Evolutionary conservation across 2,797 vertebrate species (phyloP), one percentile per base, ranked within the genome.

Genomic region (Gymnoscopelus microlampas): DNA sequence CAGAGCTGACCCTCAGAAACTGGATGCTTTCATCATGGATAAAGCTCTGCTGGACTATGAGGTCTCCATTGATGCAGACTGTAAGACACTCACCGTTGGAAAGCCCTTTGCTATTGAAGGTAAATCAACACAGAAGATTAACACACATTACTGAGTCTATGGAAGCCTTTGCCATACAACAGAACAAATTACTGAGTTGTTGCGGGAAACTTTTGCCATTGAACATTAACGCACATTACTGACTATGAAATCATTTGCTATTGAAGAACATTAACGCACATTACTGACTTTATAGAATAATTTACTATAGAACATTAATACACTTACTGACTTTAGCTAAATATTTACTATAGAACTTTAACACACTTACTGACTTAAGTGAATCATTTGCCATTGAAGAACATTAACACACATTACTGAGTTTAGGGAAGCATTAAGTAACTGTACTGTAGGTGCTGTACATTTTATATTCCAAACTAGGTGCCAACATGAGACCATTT

Each of bases 101-200:
- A 99, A 99, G 80, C 97, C 97, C 2, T 99, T 99, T 91, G 98
- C 98, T 73, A 99, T 99, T 63, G 98, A 99, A 98, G 98, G 97
- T 96, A 95, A 88, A 76, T 77, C 5, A 61, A 84, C 0, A 32
- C 15, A 3, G 26, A 12, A 26, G 26, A 23, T 59, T 3, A 9
- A 60, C 23, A 57, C 53, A n/a, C 7, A 32, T 49, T 54, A 50
- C 74, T 78, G 83, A 83, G 82, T 85, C 2, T 26, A 62, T 57
- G 63, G 71, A 44, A 44, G 7, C 39, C 39, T 44, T 44, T 39
- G 35, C 35, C 35, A 39, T 39, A 39, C 39, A 44, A 10, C 9
- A 9, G 39, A 8, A 44, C 9, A 9, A 3, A 29, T 29, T 29
- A 29, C 26, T 3, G 26, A 39, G 35, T 39, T 39, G 35, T 39